Base-by-base conservation (phyloP, 2,888 invertebrate genomes). In the Copidosoma aretas region DNA sequence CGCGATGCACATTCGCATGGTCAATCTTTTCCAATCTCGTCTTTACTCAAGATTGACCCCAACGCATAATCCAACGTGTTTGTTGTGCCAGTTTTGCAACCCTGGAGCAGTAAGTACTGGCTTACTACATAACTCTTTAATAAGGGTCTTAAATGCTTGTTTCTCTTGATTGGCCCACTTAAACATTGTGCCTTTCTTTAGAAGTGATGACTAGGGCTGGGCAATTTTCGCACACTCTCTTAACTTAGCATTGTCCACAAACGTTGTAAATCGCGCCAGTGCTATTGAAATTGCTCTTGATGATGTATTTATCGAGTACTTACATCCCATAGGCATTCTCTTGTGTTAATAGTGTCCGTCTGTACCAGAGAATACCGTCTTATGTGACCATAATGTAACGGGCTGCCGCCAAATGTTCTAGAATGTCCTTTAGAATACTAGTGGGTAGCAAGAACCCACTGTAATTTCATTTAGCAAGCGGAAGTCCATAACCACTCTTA, bases 321-420 rank as follows among this genome's bases (percentile, higher is more conserved):
- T 73, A n/a, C 74, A 51, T 1, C 75, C 77, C 56, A 78, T 77
- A 0, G 75, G 76, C 77, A 80, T 76, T 32, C 77, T 49, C 4
- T 64, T 56, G 58, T 70, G 79, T 69, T 79, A 75, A 41, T 75
- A 74, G 62, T 79, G 78, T 5, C 78, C 76, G 41, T 75, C 71
- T 57, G 76, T 75, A 10, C 72, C 70, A 1, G 68, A 74, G 64
- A 79, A 78, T 2, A 71, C 75, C 22, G 73, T 75, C 64, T 72
- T 71, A 21, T 61, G 56, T 22, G 0, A 66, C 62, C 17, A 68
- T 66, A 57, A 73, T 75, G 56, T 76, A 76, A 60, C 73, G 67
- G 5, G 72, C 67, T 1, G 65, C 64, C 0, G 73, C 74, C 24
- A 77, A 41, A 51, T 75, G 70, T 19, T 74, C 73, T 24, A 77